Percentiles rank a stretch among this genome's conserved stretches.
Conservation (phyloP, 2,888 invertebrate species). For the Dynastes maya region DNA sequence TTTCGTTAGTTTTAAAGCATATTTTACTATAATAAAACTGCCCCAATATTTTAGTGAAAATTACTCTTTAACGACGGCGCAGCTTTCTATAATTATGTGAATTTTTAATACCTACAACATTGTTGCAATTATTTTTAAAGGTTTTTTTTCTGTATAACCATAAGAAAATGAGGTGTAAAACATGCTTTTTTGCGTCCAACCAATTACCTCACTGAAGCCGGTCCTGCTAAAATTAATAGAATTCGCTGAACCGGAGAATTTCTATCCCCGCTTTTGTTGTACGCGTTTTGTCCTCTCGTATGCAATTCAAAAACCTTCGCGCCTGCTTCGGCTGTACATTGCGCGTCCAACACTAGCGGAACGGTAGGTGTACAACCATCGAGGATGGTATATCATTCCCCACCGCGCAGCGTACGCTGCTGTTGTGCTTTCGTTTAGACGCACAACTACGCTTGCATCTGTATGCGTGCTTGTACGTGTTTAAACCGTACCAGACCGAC, state of each 20-base stretch:
- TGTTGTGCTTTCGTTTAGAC: slow-evolving; percentile 3
- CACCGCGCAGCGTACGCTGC: neutral
- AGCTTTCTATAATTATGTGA: no score
- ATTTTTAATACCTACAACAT: no score
- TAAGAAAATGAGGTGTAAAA: no score
- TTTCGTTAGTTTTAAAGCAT: no score
- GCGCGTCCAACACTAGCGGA: neutral
- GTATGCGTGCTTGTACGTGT: slow-evolving; percentile 43
- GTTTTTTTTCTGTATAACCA: no score
- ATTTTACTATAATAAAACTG: no score
- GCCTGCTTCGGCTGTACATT: slow-evolving; percentile 20
- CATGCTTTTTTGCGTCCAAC: no score
- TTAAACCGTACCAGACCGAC: slow-evolving; percentile 46
- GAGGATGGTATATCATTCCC: slow-evolving; percentile 11
- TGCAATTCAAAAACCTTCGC: slow-evolving; percentile 21
- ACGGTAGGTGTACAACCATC: neutral
- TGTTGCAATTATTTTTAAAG: no score
- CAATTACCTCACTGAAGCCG: neutral
- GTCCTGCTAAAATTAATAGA: neutral
- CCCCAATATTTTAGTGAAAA: no score
- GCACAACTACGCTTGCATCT: slow-evolving; percentile 18
- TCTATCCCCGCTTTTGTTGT: slow-evolving; percentile 16
- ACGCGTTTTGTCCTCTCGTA: slow-evolving; percentile 23
- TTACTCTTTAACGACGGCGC: no score
- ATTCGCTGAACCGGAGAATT: slow-evolving; percentile 3